A percentile compares a stretch with the other conserved stretches of the same genome.
These are phyloP conservation scores for Hyles vespertilio DNA, from an alignment of 1,140 invertebrate species.

Conservation along the genomic window DNA sequence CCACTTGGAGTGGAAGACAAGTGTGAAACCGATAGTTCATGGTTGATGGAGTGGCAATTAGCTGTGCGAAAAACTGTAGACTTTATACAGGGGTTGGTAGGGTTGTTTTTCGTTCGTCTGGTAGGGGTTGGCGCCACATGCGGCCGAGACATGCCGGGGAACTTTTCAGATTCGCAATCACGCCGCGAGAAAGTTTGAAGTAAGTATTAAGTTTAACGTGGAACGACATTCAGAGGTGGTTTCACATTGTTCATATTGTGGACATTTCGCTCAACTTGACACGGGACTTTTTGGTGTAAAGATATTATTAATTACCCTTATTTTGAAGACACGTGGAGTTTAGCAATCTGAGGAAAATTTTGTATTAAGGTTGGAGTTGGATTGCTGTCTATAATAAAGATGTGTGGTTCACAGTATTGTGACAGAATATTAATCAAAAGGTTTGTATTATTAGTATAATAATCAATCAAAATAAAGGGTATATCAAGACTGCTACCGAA, in stretches of 20 bases:
- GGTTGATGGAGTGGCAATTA: conserved; percentile 19
- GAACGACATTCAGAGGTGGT: conserved; percentile 29
- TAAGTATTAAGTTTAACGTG: conserved; percentile 47
- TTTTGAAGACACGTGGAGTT: no score
- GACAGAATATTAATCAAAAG: no score
- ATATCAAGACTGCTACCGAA: no score
- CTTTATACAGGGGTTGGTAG: conserved; percentile 8
- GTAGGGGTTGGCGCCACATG: conserved; percentile 24
- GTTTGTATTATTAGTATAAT: no score
- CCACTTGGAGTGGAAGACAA: conserved; percentile 34
- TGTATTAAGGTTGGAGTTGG: no score
- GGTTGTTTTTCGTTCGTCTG: conserved; percentile 12
- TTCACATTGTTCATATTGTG: conserved; percentile 23
- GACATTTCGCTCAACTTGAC: conserved; percentile 10
- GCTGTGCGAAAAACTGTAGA: conserved; percentile 5
- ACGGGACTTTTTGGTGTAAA: not conserved
- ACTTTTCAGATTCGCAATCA: conserved; percentile 61
- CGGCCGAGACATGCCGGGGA: conserved; percentile 34
- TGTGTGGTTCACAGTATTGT: no score
- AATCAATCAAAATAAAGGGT: no score
- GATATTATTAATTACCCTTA: no score
- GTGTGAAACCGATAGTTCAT: conserved; percentile 38
- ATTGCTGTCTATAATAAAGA: no score
- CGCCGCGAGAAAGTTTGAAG: conserved; percentile 42
- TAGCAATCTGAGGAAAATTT: no score